Conservation (phyloP, 2,797 vertebrate species). For the Lagorchestes hirsutus region DNA sequence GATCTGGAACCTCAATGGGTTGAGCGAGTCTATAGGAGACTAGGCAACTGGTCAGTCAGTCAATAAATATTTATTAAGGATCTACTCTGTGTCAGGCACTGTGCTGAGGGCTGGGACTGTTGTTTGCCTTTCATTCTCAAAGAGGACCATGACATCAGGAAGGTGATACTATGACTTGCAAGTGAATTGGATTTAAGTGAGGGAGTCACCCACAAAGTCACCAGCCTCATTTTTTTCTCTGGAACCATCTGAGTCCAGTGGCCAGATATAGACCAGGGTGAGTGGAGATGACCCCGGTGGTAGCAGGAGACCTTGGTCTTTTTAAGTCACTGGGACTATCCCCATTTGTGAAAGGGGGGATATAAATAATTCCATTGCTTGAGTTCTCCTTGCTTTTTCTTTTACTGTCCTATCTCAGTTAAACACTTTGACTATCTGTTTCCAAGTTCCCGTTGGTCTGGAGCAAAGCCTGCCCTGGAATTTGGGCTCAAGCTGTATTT, state of each 20-base stretch:
- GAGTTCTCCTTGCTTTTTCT: neutral
- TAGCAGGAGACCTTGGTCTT: too few species aligned
- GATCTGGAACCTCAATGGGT: neutral
- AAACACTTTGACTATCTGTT: neutral
- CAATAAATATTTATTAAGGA: neutral
- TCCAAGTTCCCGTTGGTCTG: neutral
- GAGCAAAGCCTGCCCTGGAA: neutral
- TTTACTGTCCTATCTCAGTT: neutral
- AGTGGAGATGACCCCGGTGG: too few species aligned
- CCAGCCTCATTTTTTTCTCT: too few species aligned
- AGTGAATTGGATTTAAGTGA: too few species aligned
- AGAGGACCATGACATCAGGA: too few species aligned
- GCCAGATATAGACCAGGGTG: too few species aligned
- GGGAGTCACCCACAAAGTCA: too few species aligned
- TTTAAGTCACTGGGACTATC: too few species aligned
- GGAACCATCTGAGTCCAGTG: too few species aligned
- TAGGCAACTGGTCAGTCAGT: neutral
- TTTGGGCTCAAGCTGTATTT: neutral
- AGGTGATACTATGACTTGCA: too few species aligned
- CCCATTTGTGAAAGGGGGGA: neutral
- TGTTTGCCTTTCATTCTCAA: too few species aligned
- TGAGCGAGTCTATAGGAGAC: neutral
- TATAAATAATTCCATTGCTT: neutral
- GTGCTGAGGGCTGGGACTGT: neutral
- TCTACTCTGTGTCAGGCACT: neutral